Evolutionary conservation across 92 coral and sea anemone species (phyloP).

Genomic region (Zoanthus sansibaricus): DNA sequence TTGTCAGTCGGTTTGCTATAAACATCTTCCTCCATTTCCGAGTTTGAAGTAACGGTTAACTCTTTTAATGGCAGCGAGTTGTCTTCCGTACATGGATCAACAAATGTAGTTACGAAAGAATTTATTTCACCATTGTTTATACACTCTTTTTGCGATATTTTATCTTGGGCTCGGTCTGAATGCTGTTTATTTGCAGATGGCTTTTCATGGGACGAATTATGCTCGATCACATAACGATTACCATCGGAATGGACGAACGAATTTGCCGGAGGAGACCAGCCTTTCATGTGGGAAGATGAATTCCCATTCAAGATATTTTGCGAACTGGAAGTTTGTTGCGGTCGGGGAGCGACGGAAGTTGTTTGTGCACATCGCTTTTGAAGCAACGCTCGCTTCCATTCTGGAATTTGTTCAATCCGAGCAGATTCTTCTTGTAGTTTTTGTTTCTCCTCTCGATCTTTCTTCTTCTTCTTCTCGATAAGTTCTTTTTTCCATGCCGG

Average conservation of each 20-base stretch:
- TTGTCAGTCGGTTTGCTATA: conserved; percentile 16
- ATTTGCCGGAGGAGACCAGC: not conserved
- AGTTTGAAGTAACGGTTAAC: not conserved
- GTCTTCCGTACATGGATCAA: not conserved
- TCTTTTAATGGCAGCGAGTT: not conserved
- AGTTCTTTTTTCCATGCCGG: conserved; percentile 92
- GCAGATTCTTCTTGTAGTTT: conserved; percentile 59
- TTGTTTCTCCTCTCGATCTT: conserved; percentile 72
- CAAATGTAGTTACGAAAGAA: conserved; percentile 40
- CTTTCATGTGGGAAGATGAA: not conserved
- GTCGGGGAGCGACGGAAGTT: conserved; percentile 38
- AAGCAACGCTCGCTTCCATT: conserved; percentile 80
- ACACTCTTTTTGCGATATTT: conserved; percentile 10
- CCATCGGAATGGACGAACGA: conserved; percentile 19
- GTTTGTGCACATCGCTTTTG: conserved; percentile 66
- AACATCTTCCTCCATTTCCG: not conserved
- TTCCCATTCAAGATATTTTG: conserved; percentile 23
- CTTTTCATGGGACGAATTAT: conserved; percentile 3
- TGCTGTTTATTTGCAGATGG: not conserved
- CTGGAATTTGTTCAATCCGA: conserved; percentile 69
- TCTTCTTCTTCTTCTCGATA: conserved; percentile 81
- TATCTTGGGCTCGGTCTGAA: conserved; percentile 14
- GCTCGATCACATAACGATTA: conserved; percentile 28
- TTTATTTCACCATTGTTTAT: conserved; percentile 32
- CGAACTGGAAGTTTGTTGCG: conserved; percentile 41